Evolutionary conservation across 2,888 invertebrate genomes (phyloP), one percentile per base, ranked within the genome.

Genomic region (Tipula unca): DNA sequence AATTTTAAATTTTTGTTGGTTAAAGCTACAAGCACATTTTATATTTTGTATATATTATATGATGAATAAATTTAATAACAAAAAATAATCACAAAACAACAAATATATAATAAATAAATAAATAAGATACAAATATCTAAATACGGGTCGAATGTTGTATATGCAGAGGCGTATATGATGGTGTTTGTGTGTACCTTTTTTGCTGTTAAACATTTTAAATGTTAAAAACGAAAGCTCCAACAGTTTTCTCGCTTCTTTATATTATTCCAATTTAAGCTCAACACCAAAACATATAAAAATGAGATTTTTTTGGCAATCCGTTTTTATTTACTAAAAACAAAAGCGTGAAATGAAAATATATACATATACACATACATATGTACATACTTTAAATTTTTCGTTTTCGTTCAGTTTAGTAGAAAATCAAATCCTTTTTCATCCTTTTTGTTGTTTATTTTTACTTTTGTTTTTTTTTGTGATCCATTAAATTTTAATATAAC

Each of bases 281-380:
- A 69, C 69, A 69, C 69, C 69, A 69, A 69, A 69, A 69, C 69
- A 69, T 69, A 69, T 25, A 69, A 13, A 69, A 69, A 69, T 69
- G 13, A 48, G 48, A 69, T 25, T 69, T 69, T 69, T 2, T 69
- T 8, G 25, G 69, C 69, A 69, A 69, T 69, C 69, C 25, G 25
- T 69, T 69, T 69, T 69, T 69, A 69, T 69, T 69, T 69, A 69
- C 69, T 69, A 25, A 69, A 69, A 69, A 69, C 69, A 69, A 69
- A 69, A 69, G 69, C 20, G 25, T 69, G 25, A 69, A 69, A 69
- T 20, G 69, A 69, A 69, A 69, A 69, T 69, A 69, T 1, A n/a
- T n/a, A n/a, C n/a, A n/a, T n/a, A n/a, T n/a, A n/a, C n/a, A n/a
- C n/a, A n/a, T n/a, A n/a, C n/a, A n/a, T n/a, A n/a, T n/a, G n/a